These are phyloP conservation scores for Panulirus ornatus DNA, from an alignment of 1,140 invertebrate genomes.

Conservation along the genomic window DNA sequence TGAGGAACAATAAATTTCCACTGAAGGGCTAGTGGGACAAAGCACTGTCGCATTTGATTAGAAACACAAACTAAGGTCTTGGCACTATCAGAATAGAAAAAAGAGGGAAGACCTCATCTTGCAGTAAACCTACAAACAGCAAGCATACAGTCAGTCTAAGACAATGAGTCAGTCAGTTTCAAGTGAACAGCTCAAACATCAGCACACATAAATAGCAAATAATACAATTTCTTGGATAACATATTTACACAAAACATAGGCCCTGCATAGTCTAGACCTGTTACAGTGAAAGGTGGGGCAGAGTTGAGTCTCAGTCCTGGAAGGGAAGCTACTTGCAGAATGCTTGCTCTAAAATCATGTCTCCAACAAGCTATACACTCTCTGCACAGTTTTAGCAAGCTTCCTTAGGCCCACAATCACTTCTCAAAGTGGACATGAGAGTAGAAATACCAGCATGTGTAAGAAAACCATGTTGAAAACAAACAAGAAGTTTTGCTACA, in stretches of 20 bases:
- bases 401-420: constrained; percentile 30
- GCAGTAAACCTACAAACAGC: constrained; percentile 36
- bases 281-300: constrained; percentile 39
- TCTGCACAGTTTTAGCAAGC: constrained; percentile 39
- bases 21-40: constrained; percentile 23
- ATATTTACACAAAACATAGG: constrained; percentile 42
- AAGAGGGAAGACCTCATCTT: constrained; percentile 9
- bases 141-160: neutral
- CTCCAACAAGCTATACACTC: constrained; percentile 24
- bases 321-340: constrained; percentile 22
- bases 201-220: constrained; percentile 39
- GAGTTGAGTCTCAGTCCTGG: constrained; percentile 28
- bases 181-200: constrained; percentile 23
- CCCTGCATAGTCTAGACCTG: constrained; percentile 43
- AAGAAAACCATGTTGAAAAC: constrained; percentile 36
- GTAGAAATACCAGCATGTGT: constrained; percentile 43
- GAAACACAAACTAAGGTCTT: neutral
- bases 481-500: constrained; percentile 10
- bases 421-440: constrained; percentile 19
- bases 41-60: neutral
- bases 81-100: constrained; percentile 56
- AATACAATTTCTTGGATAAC: constrained; percentile 37
- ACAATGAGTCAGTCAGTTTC: constrained; percentile 15
- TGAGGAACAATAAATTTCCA: constrained; percentile 65
- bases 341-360: constrained; percentile 9